Evolutionary conservation across 2,888 invertebrate genomes (phyloP), one percentile per base, ranked within the genome.

Genomic region (Pollenia griseotomentosa): DNA sequence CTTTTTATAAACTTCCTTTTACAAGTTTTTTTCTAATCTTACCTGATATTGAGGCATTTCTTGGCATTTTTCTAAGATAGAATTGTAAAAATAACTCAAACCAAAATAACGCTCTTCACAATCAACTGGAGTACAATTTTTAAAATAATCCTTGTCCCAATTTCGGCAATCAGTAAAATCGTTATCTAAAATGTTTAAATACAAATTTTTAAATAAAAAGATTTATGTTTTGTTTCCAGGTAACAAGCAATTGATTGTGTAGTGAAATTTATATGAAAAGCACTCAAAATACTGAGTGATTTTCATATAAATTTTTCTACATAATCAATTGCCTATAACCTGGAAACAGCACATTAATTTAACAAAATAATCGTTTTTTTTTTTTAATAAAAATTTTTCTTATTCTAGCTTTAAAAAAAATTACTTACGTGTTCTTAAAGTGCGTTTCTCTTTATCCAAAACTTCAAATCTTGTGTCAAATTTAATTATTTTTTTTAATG

Each of bases 71-170:
- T 90, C 88, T 2, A 90, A 85, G 8, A 88, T 84, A 0, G 16
- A 85, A 89, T 95, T 94, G 89, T 94, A 95, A 88, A 92, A 95
- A 90, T 93, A 95, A 53, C 94, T 93, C 73, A 91, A 91, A 1
- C 95, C 95, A 71, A 94, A 94, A 90, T 95, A 95, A 85, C 95
- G 95, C 87, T 94, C 93, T 82, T 94, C 94, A 88, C 95, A 95
- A 88, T 95, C 94, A 0, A 94, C 93, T 0, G 94, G 94, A n/a
- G 91, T 92, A 88, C 95, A 95, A 55, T 93, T 93, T 33, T 92
- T 91, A 11, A 94, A 90, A 16, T 94, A 94, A 83, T 95, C 94
- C 89, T 94, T 91, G 91, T 95, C 95, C 88, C 91, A 92, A 88
- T 92, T 92, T 0, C 82, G 81, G 57, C 93, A 92, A 19, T 92